Evolutionary conservation across 1,140 invertebrate genomes (phyloP).

Genomic region (Drosophila ogumai): DNA sequence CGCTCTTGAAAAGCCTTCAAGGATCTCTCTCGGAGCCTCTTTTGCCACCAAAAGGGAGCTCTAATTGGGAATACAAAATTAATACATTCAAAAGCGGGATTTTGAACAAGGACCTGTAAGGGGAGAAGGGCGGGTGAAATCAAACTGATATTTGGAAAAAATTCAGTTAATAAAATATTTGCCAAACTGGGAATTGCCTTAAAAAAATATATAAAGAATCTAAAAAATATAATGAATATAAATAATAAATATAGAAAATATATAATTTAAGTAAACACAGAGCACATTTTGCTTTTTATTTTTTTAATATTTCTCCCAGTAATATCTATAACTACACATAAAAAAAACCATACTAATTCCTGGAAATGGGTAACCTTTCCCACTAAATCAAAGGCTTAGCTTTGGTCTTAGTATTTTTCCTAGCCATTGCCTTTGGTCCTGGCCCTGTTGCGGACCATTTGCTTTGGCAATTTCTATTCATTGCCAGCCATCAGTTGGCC

Average conservation of each 20-base stretch:
- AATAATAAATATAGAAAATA: too few relatives aligned
- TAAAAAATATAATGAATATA: too few relatives aligned
- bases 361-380: not conserved
- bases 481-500: conserved; percentile 79
- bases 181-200: too few relatives aligned
- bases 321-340: not conserved
- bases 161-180: not conserved
- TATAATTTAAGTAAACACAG: too few relatives aligned
- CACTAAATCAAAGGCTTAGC: conserved; percentile 11
- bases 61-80: conserved; percentile 20
- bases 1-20: conserved; percentile 14
- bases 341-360: not conserved
- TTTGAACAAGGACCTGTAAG: not conserved
- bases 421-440: conserved; percentile 12
- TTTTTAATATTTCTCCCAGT: not conserved
- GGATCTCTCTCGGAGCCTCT: not conserved
- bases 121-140: too few relatives aligned
- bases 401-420: not conserved
- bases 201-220: too few relatives aligned
- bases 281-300: not conserved
- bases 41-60: not conserved
- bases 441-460: conserved; percentile 56
- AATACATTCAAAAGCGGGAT: not conserved
- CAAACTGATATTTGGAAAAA: not conserved
- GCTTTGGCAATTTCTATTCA: conserved; percentile 84